phyloP scores from a whole-genome alignment of 1,140 invertebrate genomes.

The Panagrolaimus sp. region DNA sequence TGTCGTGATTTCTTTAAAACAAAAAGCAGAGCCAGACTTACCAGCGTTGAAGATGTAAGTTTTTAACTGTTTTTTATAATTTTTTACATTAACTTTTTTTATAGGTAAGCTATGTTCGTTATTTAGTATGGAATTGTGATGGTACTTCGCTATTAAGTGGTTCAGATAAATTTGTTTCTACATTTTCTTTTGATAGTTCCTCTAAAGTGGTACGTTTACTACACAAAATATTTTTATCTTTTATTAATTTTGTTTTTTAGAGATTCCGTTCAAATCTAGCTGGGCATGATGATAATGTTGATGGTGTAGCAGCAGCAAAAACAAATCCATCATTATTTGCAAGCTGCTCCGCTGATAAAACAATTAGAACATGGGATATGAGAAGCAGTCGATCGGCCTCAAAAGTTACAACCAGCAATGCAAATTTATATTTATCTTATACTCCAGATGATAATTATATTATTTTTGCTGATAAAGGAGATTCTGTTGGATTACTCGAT shows the following conservation, averaged over 20 bases:
- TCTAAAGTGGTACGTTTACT: background rate
- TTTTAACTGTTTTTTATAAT: background rate
- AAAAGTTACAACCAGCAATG: background rate
- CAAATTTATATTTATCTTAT: background rate
- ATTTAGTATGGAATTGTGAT: slow-evolving; percentile 2
- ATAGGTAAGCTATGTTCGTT: background rate
- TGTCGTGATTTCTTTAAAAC: background rate
- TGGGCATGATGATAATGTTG: slow-evolving; percentile 2
- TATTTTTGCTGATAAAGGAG: background rate
- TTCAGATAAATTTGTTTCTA: slow-evolving; percentile 2
- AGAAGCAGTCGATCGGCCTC: background rate
- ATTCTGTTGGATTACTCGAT: background rate
- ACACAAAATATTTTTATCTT: background rate
- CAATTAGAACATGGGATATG: background rate
- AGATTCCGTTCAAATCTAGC: background rate
- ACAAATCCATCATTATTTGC: background rate
- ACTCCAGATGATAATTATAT: slow-evolving; percentile 2
- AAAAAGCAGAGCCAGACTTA: background rate
- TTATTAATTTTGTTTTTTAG: background rate
- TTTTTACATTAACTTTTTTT: background rate
- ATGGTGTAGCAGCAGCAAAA: background rate
- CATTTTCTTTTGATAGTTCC: background rate
- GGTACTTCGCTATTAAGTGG: background rate
- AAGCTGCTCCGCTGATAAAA: slow-evolving; percentile 6
- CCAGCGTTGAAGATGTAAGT: slow-evolving; percentile 3